phyloP scores from a whole-genome alignment of 1,140 invertebrate species.

The Megathymus violae region DNA sequence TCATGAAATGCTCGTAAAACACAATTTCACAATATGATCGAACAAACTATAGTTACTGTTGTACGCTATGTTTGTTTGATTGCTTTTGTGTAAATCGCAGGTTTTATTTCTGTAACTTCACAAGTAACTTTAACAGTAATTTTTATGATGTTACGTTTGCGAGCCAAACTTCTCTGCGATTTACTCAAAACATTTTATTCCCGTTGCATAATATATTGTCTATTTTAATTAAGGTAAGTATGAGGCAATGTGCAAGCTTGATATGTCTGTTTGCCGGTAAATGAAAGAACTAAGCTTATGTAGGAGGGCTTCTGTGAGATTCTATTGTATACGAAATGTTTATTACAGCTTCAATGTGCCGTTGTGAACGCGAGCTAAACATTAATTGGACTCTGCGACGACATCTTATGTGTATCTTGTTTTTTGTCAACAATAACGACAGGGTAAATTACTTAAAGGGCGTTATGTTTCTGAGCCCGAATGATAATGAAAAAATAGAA shows the following conservation, averaged over 20 bases:
- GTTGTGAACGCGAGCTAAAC: conserved; percentile 37
- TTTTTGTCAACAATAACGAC: conserved; percentile 11
- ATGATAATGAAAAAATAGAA: background rate
- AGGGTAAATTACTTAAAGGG: background rate
- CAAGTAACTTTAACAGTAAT: background rate
- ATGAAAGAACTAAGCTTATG: conserved; percentile 32
- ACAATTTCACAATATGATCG: conserved; percentile 5
- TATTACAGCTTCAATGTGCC: conserved; percentile 43
- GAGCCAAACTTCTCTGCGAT: background rate
- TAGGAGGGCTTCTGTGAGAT: conserved; percentile 32
- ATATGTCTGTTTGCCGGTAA: conserved; percentile 8
- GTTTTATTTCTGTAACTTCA: background rate
- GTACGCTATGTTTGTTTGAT: conserved; percentile 1
- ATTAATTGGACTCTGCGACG: conserved; percentile 26
- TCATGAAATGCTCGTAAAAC: conserved; percentile 25
- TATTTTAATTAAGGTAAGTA: background rate
- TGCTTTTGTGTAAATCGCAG: background rate
- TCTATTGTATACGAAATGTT: conserved; percentile 41
- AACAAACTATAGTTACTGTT: conserved; percentile 32
- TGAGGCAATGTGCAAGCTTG: conserved; percentile 5
- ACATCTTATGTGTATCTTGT: conserved; percentile 11
- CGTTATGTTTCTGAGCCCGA: conserved; percentile 9
- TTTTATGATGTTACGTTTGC: background rate
- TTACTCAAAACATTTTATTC: background rate
- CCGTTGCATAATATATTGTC: background rate